Conservation (phyloP, 1,140 invertebrate species). For the Trachelipus rathkii region DNA sequence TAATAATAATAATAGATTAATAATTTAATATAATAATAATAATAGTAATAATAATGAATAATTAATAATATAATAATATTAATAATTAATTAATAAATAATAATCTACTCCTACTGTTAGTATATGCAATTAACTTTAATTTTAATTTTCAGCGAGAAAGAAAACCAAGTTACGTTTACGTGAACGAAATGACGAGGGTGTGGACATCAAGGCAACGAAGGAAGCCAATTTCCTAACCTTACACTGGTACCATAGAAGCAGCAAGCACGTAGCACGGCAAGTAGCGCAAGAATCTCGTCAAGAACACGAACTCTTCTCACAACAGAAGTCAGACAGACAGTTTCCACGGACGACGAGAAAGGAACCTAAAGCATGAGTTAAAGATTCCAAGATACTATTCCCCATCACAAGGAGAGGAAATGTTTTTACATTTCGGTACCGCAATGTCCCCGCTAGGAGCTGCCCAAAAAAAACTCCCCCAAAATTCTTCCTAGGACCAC, state of each 20-base stretch:
- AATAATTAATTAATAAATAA: no score
- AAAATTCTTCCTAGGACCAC: conserved; percentile 3
- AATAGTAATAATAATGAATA: no score
- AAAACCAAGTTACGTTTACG: not conserved
- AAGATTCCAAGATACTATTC: not conserved
- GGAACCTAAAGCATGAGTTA: not conserved
- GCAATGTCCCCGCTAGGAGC: not conserved
- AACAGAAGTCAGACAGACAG: conserved; percentile 7
- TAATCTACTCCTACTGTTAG: no score
- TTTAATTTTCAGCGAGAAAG: no score
- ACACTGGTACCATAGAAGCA: not conserved
- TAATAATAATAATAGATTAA: no score
- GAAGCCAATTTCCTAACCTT: not conserved
- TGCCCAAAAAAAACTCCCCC: not conserved
- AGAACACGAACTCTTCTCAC: not conserved
- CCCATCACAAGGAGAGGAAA: not conserved
- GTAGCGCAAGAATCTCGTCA: not conserved
- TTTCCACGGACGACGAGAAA: no score
- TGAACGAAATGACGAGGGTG: not conserved
- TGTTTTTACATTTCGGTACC: not conserved
- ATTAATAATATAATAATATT: no score
- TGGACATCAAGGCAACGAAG: not conserved
- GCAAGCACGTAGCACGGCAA: not conserved
- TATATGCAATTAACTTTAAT: no score
- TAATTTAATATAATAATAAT: no score